phyloP scores from a whole-genome alignment of 2,888 invertebrate species.

The Asteroscopus sphinx region DNA sequence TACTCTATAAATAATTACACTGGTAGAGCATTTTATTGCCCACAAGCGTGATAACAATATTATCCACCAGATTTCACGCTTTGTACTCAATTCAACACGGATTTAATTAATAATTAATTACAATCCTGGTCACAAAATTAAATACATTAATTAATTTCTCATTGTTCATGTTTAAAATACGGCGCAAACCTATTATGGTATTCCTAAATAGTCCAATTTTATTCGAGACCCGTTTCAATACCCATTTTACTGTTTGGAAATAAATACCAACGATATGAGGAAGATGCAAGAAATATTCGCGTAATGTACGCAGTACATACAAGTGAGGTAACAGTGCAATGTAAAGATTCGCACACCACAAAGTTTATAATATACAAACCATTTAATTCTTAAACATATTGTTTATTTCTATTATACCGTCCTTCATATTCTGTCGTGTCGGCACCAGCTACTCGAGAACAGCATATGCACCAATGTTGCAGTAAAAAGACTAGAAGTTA shows the following conservation, averaged over 20 bases:
- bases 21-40: not conserved
- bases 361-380: too few relatives aligned
- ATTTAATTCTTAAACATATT: too few relatives aligned
- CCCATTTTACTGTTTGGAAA: conserved; percentile 50
- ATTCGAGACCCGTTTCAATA: conserved; percentile 31
- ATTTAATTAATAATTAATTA: conserved; percentile 50
- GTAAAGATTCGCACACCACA: not conserved
- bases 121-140: conserved; percentile 30
- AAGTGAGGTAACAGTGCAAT: not conserved
- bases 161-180: conserved; percentile 19
- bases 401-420: too few relatives aligned
- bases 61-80: conserved; percentile 24
- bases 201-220: conserved; percentile 49
- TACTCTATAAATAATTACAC: not conserved
- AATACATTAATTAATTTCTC: conserved; percentile 37
- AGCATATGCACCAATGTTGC: too few relatives aligned
- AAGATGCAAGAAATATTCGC: conserved; percentile 8
- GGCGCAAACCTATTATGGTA: conserved; percentile 31
- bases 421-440: not conserved
- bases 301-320: conserved; percentile 3
- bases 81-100: conserved; percentile 27
- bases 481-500: too few relatives aligned
- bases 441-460: too few relatives aligned
- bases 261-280: conserved; percentile 28
- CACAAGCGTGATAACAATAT: conserved; percentile 15